Base-by-base conservation (phyloP, 1,140 invertebrate genomes). In the Drosophila sulfurigaster region DNA sequence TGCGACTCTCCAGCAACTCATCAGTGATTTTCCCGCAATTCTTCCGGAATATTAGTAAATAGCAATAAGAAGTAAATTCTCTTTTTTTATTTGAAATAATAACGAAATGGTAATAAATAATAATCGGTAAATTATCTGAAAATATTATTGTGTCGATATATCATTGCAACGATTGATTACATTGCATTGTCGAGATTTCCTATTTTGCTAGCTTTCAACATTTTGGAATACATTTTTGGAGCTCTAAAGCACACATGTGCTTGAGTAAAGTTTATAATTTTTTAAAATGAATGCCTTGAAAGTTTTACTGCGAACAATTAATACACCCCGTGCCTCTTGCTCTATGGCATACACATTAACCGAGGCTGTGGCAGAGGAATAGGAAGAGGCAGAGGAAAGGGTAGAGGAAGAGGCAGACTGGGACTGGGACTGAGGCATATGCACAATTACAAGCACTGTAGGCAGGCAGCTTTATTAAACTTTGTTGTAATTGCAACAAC, bases 401-500 rank as follows among this genome's bases (percentile, higher is more conserved):
- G 3, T 6, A 54, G 28, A 6, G 28, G 1, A 15, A 35, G 28
- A 32, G 52, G 32, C 30, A 56, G 20, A 25, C 20, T 25, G 20
- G 20, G 20, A 1, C 16, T 16, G 16, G 13, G n/a, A 16, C 2
- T n/a, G 25, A 7, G 48, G 45, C 16, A 63, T 66, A 62, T 60
- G 52, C 41, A 76, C 74, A 76, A 76, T 72, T 76, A 72, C 57
- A 66, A 32, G 57, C 62, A 43, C 41, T 49, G 74, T 66, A 80
- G 69, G 48, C 73, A 70, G 63, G 65, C 70, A 79, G 77, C 81
- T 85, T 88, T 88, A 89, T 88, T 88, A 88, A 88, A 85, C 60
- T 75, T 89, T 72, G 83, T 81, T 83, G 81, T 89, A 88, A 88
- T 88, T 88, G 81, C 85, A 82, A 71, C 81, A 72, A 87, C 85